Conservation (phyloP, 2,113 vertebrate species). For the Puffinus mauretanicus region DNA sequence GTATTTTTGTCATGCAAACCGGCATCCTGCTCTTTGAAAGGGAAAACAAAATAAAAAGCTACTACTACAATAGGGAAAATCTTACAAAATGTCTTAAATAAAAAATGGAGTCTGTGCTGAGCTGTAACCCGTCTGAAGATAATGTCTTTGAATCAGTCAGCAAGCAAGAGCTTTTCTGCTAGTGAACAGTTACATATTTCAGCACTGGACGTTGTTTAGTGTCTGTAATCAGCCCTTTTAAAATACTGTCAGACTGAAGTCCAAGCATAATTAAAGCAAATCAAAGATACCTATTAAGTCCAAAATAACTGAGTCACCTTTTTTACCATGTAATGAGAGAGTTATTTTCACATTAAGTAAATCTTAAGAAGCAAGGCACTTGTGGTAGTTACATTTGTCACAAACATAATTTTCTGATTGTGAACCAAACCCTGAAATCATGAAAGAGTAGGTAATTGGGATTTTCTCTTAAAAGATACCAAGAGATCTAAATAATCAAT, state of each 20-base stretch:
- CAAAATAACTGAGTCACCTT: neutral
- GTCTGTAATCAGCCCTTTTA: neutral
- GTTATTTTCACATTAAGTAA: neutral
- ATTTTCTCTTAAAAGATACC: neutral
- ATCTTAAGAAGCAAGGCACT: neutral
- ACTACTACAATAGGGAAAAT: neutral
- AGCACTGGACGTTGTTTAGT: neutral
- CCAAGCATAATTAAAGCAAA: neutral
- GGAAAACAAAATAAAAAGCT: neutral
- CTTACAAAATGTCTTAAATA: neutral
- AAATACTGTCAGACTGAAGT: neutral
- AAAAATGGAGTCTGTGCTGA: neutral
- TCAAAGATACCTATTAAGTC: neutral
- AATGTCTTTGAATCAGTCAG: neutral
- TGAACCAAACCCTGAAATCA: neutral
- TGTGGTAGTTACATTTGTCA: neutral
- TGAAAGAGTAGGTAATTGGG: neutral
- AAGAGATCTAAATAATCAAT: neutral
- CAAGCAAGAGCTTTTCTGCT: neutral
- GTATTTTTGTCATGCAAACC: neutral
- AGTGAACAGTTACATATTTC: neutral
- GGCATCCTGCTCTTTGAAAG: neutral
- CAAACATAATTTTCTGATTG: neutral
- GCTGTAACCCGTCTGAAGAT: neutral
- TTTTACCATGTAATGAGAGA: neutral